Evolutionary conservation across 2,113 vertebrate species (phyloP).

Genomic region (Neomonachus schauinslandi): DNA sequence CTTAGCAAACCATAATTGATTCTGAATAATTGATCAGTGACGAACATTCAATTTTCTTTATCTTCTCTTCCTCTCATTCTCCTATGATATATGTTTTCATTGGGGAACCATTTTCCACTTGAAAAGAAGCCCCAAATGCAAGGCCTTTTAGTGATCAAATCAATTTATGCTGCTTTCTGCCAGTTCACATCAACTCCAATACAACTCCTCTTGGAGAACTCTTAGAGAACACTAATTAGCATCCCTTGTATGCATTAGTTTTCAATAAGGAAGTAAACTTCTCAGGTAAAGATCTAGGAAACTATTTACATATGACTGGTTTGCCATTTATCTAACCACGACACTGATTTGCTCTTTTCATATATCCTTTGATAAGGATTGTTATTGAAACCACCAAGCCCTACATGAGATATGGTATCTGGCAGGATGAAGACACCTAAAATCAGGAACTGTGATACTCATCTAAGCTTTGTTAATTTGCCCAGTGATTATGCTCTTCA

Average conservation of each 20-base stretch:
- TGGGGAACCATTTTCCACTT: slow-evolving; percentile 77
- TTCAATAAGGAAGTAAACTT: slow-evolving; percentile 70
- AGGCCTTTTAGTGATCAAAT: slow-evolving; percentile 80
- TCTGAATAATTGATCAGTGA: slow-evolving; percentile 81
- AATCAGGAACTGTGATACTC: not conserved
- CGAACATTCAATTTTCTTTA: slow-evolving; percentile 82
- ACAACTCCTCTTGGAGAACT: slow-evolving; percentile 56
- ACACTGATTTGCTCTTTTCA: not conserved
- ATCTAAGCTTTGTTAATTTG: not conserved
- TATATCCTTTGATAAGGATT: not conserved
- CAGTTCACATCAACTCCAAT: slow-evolving; percentile 61
- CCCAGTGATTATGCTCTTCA: not conserved
- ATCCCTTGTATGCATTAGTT: slow-evolving; percentile 61
- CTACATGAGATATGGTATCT: not conserved
- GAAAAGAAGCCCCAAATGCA: slow-evolving; percentile 67
- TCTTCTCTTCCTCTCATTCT: slow-evolving; percentile 80
- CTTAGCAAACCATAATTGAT: slow-evolving; percentile 80
- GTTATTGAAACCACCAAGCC: not conserved
- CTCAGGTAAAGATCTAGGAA: slow-evolving; percentile 49
- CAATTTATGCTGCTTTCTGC: slow-evolving; percentile 76
- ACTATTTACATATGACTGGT: slow-evolving; percentile 47
- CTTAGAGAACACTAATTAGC: slow-evolving; percentile 60
- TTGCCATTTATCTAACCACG: not conserved
- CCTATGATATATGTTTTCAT: slow-evolving; percentile 78
- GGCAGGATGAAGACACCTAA: not conserved